Base-by-base conservation (phyloP, 2,797 vertebrate genomes). In the Gymnoscopelus braueri region DNA sequence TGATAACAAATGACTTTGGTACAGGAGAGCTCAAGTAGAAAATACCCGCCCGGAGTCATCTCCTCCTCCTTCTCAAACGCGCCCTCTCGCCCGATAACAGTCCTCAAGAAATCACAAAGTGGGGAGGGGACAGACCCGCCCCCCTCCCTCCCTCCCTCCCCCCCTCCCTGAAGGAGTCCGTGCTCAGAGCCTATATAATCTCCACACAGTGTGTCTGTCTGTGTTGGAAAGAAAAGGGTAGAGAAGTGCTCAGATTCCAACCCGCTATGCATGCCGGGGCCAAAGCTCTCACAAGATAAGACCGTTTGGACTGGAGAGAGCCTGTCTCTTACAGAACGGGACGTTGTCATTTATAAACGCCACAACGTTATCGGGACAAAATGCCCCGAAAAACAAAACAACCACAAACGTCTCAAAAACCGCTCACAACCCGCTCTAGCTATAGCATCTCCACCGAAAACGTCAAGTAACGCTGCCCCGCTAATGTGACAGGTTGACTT, bases 31-130 rank as follows among this genome's bases (percentile, higher is more conserved):
- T 65, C 58, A 65, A 71, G 78, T 67, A 80, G 80, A 82, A 82
- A 74, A 69, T 73, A 66, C 69, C 23, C 35, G 14, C 26, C 60
- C n/a, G 35, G 71, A 70, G 55, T 61, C 56, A 23, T 65, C 52
- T 47, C 56, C 69, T 19, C 19, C 19, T 19, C 59, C 67, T 84
- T 29, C 79, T 72, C 74, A 71, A 29, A 12, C 65, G 23, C 60
- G 63, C 66, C 47, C 13, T 57, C n/a, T 15, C 35, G 29, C 58
- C 32, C 80, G 87, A 90, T 89, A 88, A 87, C 79, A 76, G 73
- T 81, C 76, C 72, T 84, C 68, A 72, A 67, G 74, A 85, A 87
- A 86, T 84, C 80, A 82, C 85, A 84, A 79, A 79, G 80, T 73
- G 70, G 75, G 65, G 64, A 72, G 56, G 62, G 44, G 50, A 67